Conservation (phyloP, 2,888 invertebrate genomes). For the Rhagonycha fulva region DNA sequence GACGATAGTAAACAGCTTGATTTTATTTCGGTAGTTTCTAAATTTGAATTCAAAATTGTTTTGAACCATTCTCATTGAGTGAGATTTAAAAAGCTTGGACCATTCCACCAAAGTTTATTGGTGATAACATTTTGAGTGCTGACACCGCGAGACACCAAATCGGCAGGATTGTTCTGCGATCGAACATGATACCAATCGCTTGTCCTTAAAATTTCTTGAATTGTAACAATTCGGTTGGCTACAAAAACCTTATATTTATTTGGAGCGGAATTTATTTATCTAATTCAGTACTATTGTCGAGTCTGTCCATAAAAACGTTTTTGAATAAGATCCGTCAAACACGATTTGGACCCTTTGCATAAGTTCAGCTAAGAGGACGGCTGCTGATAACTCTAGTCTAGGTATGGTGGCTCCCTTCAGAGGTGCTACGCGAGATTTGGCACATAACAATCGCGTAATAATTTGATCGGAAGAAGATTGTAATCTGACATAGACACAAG, state of each 20-base stretch:
- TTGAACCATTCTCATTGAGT: no score
- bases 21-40: no score
- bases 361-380: slow-evolving; percentile 21
- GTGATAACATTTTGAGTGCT: not conserved
- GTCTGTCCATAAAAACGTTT: slow-evolving; percentile 32
- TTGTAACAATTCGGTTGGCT: slow-evolving; percentile 41
- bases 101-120: not conserved
- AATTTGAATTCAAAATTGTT: no score
- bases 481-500: slow-evolving; percentile 31
- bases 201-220: slow-evolving; percentile 35
- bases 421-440: slow-evolving; percentile 23
- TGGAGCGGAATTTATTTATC: slow-evolving; percentile 24
- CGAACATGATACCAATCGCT: slow-evolving; percentile 39
- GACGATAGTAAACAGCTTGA: no score
- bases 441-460: slow-evolving; percentile 1
- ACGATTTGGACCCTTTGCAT: not conserved
- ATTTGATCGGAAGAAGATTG: not conserved
- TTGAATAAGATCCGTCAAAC: not conserved
- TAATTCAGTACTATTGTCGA: slow-evolving; percentile 32
- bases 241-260: slow-evolving; percentile 32
- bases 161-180: slow-evolving; percentile 41
- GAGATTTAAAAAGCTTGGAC: not conserved
- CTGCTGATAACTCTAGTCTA: slow-evolving; percentile 26
- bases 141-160: slow-evolving; percentile 40
- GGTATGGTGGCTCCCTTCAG: slow-evolving; percentile 11